Conservation (phyloP, 2,888 invertebrate species). For the Abrostola tripartita region DNA sequence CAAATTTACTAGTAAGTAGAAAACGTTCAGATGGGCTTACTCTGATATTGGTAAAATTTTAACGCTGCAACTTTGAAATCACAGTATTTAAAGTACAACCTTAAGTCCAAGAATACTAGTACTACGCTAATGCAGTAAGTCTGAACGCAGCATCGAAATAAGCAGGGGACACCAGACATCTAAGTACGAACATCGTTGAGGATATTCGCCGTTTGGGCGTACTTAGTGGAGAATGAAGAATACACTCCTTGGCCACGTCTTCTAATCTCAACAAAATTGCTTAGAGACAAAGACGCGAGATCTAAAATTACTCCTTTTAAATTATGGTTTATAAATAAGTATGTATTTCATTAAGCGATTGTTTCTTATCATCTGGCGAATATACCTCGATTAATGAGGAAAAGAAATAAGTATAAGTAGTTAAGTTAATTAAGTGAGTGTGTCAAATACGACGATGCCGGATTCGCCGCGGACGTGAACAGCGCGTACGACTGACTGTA, state of each 20-base stretch:
- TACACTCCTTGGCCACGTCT: no score
- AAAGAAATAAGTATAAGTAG: constrained; percentile 56
- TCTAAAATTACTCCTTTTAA: constrained; percentile 14
- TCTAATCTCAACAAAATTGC: no score
- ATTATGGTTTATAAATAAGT: constrained; percentile 34
- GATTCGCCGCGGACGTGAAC: constrained; percentile 61
- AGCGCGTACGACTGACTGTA: constrained; percentile 26
- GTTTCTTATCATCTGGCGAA: constrained; percentile 39
- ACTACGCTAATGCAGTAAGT: constrained; percentile 5
- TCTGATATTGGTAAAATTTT: not conserved
- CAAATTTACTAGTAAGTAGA: constrained; percentile 13
- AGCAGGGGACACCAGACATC: no score
- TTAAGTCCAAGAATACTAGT: constrained; percentile 3
- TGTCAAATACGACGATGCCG: constrained; percentile 62
- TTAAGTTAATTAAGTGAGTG: constrained; percentile 65
- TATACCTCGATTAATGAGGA: constrained; percentile 61
- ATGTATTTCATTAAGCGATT: constrained; percentile 46
- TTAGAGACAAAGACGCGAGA: no score
- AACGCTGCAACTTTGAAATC: constrained; percentile 3
- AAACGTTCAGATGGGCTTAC: constrained; percentile 1
- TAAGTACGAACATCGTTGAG: no score
- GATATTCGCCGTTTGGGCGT: no score
- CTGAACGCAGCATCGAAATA: not conserved
- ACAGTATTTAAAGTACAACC: constrained; percentile 6
- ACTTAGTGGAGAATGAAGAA: no score